phyloP scores from a whole-genome alignment of 2,888 invertebrate species.

The Diarsia mendica region DNA sequence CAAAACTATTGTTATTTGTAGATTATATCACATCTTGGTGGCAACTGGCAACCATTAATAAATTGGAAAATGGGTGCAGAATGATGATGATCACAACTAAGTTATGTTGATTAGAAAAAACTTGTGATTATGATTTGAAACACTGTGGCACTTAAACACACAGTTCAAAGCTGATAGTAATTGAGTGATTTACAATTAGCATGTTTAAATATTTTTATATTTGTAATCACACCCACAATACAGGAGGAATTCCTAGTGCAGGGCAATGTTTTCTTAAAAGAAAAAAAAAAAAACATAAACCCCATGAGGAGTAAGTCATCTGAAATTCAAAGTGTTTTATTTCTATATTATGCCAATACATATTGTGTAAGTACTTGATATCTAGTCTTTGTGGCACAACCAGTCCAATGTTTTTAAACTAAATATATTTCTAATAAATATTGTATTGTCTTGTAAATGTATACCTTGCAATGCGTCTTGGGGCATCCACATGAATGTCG shows the following conservation, averaged over 20 bases:
- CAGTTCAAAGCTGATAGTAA: background rate
- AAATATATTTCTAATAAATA: too few species aligned
- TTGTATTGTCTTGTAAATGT: too few species aligned
- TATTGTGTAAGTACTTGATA: too few species aligned
- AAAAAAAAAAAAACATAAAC: too few species aligned
- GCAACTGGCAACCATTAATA: background rate
- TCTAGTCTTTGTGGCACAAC: too few species aligned
- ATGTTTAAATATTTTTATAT: background rate
- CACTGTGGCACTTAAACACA: background rate
- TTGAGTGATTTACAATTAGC: background rate
- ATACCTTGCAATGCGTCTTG: constrained; percentile 95
- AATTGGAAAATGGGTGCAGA: background rate
- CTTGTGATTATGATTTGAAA: background rate
- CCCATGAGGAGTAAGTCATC: too few species aligned
- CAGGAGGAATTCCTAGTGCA: too few species aligned
- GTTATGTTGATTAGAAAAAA: background rate
- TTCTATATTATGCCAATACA: too few species aligned
- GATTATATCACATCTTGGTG: background rate
- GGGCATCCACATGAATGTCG: constrained; percentile 96
- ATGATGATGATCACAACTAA: background rate
- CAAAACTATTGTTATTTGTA: background rate
- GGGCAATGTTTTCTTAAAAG: too few species aligned
- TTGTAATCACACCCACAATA: too few species aligned
- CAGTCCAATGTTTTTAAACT: too few species aligned
- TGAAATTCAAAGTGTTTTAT: too few species aligned